Evolutionary conservation across 2,797 vertebrate genomes (phyloP).

Genomic region (Acridotheres tristis): DNA sequence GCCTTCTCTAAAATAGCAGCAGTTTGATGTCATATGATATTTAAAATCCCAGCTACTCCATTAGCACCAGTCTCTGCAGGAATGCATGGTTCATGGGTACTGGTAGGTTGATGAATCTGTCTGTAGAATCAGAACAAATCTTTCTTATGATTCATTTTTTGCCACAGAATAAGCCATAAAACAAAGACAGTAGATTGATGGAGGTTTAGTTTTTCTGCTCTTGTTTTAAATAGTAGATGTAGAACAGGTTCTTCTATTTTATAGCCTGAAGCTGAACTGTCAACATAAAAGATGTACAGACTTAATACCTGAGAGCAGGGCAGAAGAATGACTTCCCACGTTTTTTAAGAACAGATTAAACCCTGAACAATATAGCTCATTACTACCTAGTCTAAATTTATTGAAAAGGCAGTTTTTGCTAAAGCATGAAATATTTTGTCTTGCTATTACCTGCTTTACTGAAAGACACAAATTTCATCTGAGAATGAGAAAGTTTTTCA

Average conservation of each 20-base stretch:
- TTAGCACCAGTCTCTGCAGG: not conserved
- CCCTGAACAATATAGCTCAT: slow-evolving; percentile 19
- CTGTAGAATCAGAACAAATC: slow-evolving; percentile 45
- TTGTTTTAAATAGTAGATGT: slow-evolving; percentile 48
- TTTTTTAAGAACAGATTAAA: slow-evolving; percentile 31
- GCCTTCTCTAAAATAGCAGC: not conserved
- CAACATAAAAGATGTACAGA: slow-evolving; percentile 62
- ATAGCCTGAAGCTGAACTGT: slow-evolving; percentile 53
- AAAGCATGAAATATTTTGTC: slow-evolving; percentile 26
- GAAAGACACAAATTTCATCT: not conserved
- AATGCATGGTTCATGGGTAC: not conserved
- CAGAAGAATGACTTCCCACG: slow-evolving; percentile 28
- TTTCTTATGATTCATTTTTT: slow-evolving; percentile 57
- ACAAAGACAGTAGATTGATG: slow-evolving; percentile 40
- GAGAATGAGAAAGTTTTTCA: not conserved
- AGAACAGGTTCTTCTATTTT: slow-evolving; percentile 60
- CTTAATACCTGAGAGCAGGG: slow-evolving; percentile 53
- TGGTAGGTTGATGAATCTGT: not conserved
- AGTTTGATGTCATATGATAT: not conserved
- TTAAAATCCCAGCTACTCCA: not conserved
- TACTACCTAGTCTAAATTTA: slow-evolving; percentile 36
- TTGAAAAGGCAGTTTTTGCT: slow-evolving; percentile 39
- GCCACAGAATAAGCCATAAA: slow-evolving; percentile 28
- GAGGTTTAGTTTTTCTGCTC: slow-evolving; percentile 21
- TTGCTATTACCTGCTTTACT: slow-evolving; percentile 1